Conservation (phyloP, 2,888 invertebrate species). For the Athalia cordata region DNA sequence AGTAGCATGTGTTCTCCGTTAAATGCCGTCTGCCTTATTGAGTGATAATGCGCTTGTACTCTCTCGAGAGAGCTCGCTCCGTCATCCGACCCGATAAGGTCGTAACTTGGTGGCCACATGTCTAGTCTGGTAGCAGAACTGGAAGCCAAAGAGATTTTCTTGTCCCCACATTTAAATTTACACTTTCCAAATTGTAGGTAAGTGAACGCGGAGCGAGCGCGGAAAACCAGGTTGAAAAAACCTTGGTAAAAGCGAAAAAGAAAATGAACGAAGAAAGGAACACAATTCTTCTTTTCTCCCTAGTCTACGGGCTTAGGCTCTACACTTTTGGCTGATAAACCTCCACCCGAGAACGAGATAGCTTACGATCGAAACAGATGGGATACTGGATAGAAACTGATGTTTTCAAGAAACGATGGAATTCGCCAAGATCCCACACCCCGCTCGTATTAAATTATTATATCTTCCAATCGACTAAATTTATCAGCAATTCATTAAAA, state of each 20-base stretch:
- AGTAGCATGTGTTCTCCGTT: constrained; percentile 54
- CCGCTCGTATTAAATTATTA: too few relatives aligned
- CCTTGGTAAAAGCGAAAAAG: not conserved
- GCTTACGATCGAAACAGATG: too few relatives aligned
- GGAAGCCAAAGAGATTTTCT: not conserved
- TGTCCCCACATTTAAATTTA: constrained; percentile 25
- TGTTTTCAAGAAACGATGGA: too few relatives aligned
- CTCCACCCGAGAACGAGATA: too few relatives aligned
- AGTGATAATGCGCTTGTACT: constrained; percentile 40
- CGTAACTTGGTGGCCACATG: constrained; percentile 16
- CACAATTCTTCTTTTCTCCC: not conserved
- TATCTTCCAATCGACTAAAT: too few relatives aligned
- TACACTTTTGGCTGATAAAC: too few relatives aligned
- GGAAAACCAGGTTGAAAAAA: not conserved
- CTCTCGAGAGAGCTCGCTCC: constrained; percentile 6
- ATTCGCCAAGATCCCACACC: too few relatives aligned
- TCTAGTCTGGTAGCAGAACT: not conserved
- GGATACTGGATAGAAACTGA: too few relatives aligned
- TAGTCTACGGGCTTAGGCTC: too few relatives aligned
- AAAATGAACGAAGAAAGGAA: not conserved
- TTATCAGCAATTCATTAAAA: too few relatives aligned
- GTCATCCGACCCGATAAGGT: constrained; percentile 19
- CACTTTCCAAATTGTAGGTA: not conserved
- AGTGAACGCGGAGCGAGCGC: not conserved
- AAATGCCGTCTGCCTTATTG: constrained; percentile 46